These are phyloP conservation scores for Epizoanthus ramosus DNA, from an alignment of 92 coral and sea anemone genomes.

Conservation along the genomic window DNA sequence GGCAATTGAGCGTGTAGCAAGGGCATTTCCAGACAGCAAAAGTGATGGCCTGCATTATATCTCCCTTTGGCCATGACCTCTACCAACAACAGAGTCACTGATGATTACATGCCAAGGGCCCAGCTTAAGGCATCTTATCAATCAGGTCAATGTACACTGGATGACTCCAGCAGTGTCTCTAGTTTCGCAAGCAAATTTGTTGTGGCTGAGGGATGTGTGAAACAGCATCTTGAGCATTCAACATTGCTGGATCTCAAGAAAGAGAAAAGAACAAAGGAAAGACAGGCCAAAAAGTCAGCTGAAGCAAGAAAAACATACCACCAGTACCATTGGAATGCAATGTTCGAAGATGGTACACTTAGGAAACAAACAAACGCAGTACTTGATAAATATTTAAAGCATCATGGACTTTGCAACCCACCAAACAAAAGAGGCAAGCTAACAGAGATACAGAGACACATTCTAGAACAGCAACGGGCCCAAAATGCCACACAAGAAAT, in stretches of 20 bases:
- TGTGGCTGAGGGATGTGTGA: constrained; percentile 66
- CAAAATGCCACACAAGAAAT: constrained; percentile 39
- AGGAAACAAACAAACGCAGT: constrained; percentile 45
- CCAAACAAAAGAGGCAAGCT: constrained; percentile 47
- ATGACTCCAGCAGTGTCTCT: constrained; percentile 57
- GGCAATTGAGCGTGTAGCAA: constrained; percentile 40
- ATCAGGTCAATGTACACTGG: constrained; percentile 51
- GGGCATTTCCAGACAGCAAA: constrained; percentile 48
- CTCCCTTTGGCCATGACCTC: constrained; percentile 38
- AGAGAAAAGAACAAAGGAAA: constrained; percentile 55
- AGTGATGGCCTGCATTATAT: constrained; percentile 38
- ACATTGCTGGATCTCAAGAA: constrained; percentile 65
- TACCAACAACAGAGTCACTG: constrained; percentile 49
- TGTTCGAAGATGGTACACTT: constrained; percentile 45
- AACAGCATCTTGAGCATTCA: constrained; percentile 62
- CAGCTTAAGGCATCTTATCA: constrained; percentile 53
- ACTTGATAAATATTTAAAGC: constrained; percentile 39
- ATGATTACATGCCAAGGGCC: constrained; percentile 61
- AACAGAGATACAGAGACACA: constrained; percentile 28
- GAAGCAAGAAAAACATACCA: constrained; percentile 48
- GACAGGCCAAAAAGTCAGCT: constrained; percentile 43
- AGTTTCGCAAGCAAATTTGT: constrained; percentile 48
- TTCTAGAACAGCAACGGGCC: constrained; percentile 51
- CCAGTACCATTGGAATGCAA: constrained; percentile 44
- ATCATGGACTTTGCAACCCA: constrained; percentile 32